Base-by-base conservation (phyloP, 1,140 invertebrate genomes). In the Pachypeltis micranthus region DNA sequence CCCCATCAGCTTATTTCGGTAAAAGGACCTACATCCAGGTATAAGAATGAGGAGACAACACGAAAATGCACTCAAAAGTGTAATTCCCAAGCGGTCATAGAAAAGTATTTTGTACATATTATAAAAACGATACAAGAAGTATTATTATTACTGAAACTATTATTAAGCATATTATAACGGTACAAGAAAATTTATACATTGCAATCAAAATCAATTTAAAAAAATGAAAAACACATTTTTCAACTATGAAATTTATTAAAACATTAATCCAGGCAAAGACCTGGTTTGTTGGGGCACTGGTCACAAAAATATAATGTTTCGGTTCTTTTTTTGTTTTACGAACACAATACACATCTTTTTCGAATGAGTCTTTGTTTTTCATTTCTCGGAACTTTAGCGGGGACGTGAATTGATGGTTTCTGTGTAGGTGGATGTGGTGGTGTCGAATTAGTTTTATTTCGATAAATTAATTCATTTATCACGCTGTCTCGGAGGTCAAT, bases 231-330 rank as follows among this genome's bases (percentile, higher is more conserved):
- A 51, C 47, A 51, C 47, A 51, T 51, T 51, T 51, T 51, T 51
- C 47, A 51, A 51, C 47, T 51, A 51, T 51, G 47, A 51, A 51
- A 51, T 14, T 51, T 51, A 10, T 51, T 51, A 21, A 51, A 51
- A 51, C 47, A 51, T 51, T 51, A 21, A 51, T 51, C 47, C 47
- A 51, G 47, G 47, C 47, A 51, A 51, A 51, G 47, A 51, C 47
- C 47, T 51, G 47, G 47, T 51, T 51, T 51, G 47, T 51, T 51
- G 47, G 47, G 47, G 47, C 47, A 51, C 47, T 51, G 47, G 47
- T 51, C 47, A 51, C 47, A 51, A 51, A 51, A 51, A 51, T 51
- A 51, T 51, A 51, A 51, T 51, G 47, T 51, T 51, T 51, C 47
- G 19, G 47, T 51, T 51, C 47, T 51, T 51, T 51, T 51, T 51